These are phyloP conservation scores for Lepisosteus oculatus DNA, from an alignment of 2,113 vertebrate species.

Conservation along the genomic window DNA sequence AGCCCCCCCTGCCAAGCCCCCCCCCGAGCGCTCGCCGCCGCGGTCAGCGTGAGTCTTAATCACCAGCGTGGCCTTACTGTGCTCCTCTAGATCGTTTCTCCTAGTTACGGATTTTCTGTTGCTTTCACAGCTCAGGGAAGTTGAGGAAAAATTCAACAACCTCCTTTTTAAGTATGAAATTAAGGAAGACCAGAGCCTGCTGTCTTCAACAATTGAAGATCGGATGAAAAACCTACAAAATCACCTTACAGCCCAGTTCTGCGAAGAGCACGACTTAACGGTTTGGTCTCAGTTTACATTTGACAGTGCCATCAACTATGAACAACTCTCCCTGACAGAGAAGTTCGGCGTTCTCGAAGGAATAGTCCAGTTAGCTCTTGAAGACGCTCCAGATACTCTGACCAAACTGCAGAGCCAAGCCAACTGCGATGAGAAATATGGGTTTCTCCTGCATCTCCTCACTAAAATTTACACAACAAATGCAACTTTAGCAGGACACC, in stretches of 20 bases:
- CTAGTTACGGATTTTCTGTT: too few species aligned
- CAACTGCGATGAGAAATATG: not conserved
- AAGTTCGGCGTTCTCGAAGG: slow-evolving; percentile 17
- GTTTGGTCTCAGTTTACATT: not conserved
- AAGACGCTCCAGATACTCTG: not conserved
- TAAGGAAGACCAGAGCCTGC: slow-evolving; percentile 13
- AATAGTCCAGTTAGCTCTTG: slow-evolving; percentile 5
- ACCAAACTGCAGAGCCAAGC: not conserved
- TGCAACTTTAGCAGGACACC: not conserved
- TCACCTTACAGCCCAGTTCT: slow-evolving; percentile 15
- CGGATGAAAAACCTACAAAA: slow-evolving; percentile 26
- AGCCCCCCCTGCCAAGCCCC: too few species aligned
- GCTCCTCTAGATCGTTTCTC: too few species aligned
- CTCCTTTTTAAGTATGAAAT: slow-evolving; percentile 21
- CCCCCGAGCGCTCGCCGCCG: too few species aligned
- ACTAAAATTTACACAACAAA: not conserved
- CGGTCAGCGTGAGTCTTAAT: too few species aligned
- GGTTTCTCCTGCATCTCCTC: slow-evolving; percentile 1
- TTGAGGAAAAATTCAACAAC: slow-evolving; percentile 18
- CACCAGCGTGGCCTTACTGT: too few species aligned
- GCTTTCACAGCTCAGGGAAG: slow-evolving; percentile 13
- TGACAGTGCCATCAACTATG: slow-evolving; percentile 13
- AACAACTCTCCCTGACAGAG: slow-evolving; percentile 16
- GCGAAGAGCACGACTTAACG: not conserved
- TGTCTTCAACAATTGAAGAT: slow-evolving; percentile 7